Evolutionary conservation across 2,797 vertebrate species (phyloP).

Genomic region (Phylloscopus collybita): DNA sequence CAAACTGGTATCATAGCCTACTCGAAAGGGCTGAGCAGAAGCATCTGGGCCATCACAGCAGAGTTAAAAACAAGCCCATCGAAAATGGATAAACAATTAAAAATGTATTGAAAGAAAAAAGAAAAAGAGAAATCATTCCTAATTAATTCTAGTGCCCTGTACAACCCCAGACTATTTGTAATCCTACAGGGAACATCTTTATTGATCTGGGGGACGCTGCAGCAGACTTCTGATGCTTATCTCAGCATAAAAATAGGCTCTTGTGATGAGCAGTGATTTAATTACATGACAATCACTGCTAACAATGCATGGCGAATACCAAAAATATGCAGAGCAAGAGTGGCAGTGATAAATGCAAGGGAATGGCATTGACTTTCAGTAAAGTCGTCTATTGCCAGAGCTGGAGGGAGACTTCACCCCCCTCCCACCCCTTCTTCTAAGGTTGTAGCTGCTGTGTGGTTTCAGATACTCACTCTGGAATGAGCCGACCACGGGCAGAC

Average conservation of each 20-base stretch:
- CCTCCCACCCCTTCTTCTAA: background rate
- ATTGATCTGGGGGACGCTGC: constrained; percentile 90
- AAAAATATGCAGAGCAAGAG: constrained; percentile 85
- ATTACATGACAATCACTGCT: constrained; percentile 98
- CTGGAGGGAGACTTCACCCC: background rate
- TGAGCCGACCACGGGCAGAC: background rate
- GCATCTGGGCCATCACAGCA: background rate
- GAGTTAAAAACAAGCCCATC: constrained; percentile 60
- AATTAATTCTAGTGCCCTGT: constrained; percentile 92
- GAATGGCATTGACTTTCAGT: constrained; percentile 80
- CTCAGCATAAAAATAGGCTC: constrained; percentile 93
- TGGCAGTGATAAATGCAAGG: constrained; percentile 93
- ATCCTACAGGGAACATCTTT: constrained; percentile 92
- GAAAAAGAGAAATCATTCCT: constrained; percentile 86
- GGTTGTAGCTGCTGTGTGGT: background rate
- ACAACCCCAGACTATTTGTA: constrained; percentile 89
- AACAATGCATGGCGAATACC: constrained; percentile 88
- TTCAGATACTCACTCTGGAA: background rate
- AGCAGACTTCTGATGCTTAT: constrained; percentile 88
- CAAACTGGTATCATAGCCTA: background rate
- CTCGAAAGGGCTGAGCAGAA: constrained; percentile 22
- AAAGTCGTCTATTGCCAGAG: constrained; percentile 65
- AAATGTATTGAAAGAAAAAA: constrained; percentile 82
- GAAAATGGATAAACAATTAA: constrained; percentile 84
- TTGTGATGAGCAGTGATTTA: constrained; percentile 93